These are phyloP conservation scores for Cheilosia soror DNA, from an alignment of 2,888 invertebrate genomes.

Conservation along the genomic window DNA sequence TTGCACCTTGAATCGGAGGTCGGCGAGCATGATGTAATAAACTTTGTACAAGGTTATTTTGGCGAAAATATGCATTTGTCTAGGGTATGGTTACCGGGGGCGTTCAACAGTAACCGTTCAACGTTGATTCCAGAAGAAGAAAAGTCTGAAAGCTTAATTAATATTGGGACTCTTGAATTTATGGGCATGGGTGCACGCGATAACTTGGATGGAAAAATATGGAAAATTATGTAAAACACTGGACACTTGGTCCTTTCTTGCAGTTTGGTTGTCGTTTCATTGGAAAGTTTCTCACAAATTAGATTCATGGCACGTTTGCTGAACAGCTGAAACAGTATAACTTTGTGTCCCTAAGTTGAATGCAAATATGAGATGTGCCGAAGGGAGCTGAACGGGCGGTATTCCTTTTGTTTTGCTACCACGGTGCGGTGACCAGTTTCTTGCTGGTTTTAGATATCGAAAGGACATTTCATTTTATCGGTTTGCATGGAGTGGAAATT, in stretches of 20 bases:
- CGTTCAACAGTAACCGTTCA: not conserved
- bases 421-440: not conserved
- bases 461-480: not conserved
- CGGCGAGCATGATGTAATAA: constrained; percentile 52
- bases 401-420: not conserved
- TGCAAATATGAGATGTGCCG: constrained; percentile 12
- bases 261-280: not conserved
- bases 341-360: constrained; percentile 2
- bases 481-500: not conserved
- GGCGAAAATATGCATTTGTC: constrained; percentile 32
- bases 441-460: not conserved
- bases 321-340: constrained; percentile 16
- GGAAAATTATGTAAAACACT: constrained; percentile 41
- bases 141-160: constrained; percentile 53
- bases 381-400: not conserved
- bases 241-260: constrained; percentile 22
- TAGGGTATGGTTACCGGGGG: not conserved
- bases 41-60: constrained; percentile 26
- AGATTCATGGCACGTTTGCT: constrained; percentile 54
- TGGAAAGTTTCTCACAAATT: not conserved
- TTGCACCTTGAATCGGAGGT: constrained; percentile 77
- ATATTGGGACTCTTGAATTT: constrained; percentile 26
- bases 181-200: constrained; percentile 5
- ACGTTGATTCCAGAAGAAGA: constrained; percentile 13
- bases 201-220: constrained; percentile 21